Conservation (phyloP, 2,888 invertebrate genomes). For the Drosophila nigricruria region DNA sequence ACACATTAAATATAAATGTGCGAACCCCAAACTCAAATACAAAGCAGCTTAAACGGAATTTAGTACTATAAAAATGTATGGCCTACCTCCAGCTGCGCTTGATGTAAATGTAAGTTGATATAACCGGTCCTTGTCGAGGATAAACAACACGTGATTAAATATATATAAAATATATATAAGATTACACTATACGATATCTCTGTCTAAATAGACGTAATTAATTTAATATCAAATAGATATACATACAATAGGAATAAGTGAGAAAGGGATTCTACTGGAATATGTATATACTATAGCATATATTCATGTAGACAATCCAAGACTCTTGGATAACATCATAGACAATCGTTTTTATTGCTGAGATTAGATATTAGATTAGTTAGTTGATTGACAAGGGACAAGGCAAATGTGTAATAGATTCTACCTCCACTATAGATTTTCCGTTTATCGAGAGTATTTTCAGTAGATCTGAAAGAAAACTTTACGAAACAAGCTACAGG, state of each 20-base stretch:
- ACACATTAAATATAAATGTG: constrained; percentile 41
- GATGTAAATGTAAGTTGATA: constrained; percentile 64
- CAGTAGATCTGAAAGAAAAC: neutral
- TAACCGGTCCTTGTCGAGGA: constrained; percentile 21
- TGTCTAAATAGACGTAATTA: neutral
- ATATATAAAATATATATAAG: neutral
- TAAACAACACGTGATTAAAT: neutral
- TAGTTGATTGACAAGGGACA: neutral
- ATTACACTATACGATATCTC: neutral
- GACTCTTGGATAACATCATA: neutral
- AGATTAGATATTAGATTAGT: neutral
- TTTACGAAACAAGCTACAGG: neutral
- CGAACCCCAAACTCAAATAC: constrained; percentile 18
- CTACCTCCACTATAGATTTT: neutral
- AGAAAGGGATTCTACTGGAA: neutral
- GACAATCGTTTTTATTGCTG: neutral
- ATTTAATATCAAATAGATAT: neutral
- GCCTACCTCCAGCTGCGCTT: constrained; percentile 58
- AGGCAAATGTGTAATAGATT: neutral
- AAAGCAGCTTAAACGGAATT: constrained; percentile 13
- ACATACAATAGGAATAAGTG: neutral
- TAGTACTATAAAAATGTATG: constrained; percentile 59
- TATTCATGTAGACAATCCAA: neutral
- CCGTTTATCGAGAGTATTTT: neutral
- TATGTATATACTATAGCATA: neutral